Percentiles rank a stretch among this genome's conserved stretches.
phyloP scores from a whole-genome alignment of 2,797 vertebrate genomes.

The Phyllotis vaccarum region DNA sequence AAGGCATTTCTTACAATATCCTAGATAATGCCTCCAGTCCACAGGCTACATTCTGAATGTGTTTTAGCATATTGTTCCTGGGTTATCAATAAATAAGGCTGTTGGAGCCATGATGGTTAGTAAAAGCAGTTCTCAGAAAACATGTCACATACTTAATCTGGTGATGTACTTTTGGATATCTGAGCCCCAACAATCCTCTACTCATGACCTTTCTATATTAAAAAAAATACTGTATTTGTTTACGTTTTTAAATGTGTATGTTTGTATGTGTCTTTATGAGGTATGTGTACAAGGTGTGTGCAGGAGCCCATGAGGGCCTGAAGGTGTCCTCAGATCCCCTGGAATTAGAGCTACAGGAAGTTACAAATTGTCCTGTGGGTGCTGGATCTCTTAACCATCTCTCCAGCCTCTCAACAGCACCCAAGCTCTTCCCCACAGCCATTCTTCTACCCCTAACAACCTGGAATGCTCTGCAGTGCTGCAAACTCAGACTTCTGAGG shows the following conservation, averaged over 20 bases:
- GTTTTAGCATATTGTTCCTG: background rate
- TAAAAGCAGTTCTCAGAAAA: constrained; percentile 2
- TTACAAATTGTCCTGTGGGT: background rate
- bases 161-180: background rate
- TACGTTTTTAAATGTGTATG: background rate
- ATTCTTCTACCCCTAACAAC: background rate
- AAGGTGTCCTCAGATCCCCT: background rate
- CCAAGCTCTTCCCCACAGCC: too few species aligned
- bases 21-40: background rate
- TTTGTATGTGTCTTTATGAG: background rate
- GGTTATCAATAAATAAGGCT: background rate
- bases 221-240: background rate
- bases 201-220: background rate
- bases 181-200: background rate
- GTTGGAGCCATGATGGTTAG: background rate
- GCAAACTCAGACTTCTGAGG: background rate
- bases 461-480: background rate
- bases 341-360: background rate
- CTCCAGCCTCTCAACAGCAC: background rate
- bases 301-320: background rate
- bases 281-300: background rate
- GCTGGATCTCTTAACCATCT: background rate
- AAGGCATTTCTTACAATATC: constrained; percentile 1
- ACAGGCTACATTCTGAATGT: background rate
- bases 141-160: background rate